These are phyloP conservation scores for Caenorhabditis uteleia DNA, from an alignment of 2,888 invertebrate species.

Conservation along the genomic window DNA sequence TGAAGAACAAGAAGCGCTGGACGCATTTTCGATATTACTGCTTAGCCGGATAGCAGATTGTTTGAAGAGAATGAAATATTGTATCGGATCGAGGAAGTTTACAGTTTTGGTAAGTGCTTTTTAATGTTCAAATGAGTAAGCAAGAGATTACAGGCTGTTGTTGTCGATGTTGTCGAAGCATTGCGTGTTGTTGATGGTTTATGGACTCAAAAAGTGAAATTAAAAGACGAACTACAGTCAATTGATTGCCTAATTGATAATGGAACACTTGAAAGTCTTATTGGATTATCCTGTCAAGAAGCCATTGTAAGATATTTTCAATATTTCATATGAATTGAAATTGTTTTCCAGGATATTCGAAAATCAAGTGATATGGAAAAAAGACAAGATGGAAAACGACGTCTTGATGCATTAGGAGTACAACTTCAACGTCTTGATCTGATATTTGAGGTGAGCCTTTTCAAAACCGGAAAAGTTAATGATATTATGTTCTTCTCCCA, in stretches of 20 bases:
- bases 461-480: background rate
- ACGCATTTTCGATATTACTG: slow-evolving; percentile 2
- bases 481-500: no score
- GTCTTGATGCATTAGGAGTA: slow-evolving; percentile 17
- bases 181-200: slow-evolving; percentile 22
- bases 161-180: slow-evolving; percentile 22
- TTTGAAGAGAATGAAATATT: slow-evolving; percentile 19
- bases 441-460: slow-evolving; percentile 19
- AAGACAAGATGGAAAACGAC: slow-evolving; percentile 20
- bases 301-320: slow-evolving; percentile 15
- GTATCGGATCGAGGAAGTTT: slow-evolving; percentile 17
- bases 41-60: slow-evolving; percentile 1
- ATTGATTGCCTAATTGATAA: slow-evolving; percentile 16
- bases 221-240: slow-evolving; percentile 7
- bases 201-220: slow-evolving; percentile 32
- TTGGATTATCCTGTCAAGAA: slow-evolving; percentile 26
- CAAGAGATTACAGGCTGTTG: slow-evolving; percentile 1
- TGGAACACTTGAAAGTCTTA: slow-evolving; percentile 12
- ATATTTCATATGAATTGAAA: background rate
- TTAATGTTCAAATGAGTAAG: background rate
- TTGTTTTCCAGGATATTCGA: slow-evolving; percentile 15
- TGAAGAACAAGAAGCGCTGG: slow-evolving; percentile 2
- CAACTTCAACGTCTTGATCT: slow-evolving; percentile 28
- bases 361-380: slow-evolving; percentile 26
- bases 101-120: background rate